Base-by-base conservation (phyloP, 2,888 invertebrate species). In the Pasiphila rectangulata region DNA sequence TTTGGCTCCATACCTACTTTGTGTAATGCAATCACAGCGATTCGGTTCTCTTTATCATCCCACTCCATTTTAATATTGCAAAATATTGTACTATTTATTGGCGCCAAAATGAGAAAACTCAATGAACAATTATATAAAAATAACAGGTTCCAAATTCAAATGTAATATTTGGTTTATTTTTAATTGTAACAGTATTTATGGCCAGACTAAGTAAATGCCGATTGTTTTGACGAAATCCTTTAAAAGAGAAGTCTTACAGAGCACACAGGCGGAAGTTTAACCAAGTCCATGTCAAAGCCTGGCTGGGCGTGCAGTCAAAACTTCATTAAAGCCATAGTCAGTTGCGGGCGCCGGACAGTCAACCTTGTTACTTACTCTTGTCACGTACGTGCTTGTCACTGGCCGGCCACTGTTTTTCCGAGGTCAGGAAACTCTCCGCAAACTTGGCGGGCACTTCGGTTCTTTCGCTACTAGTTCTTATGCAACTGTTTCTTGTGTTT, bases 301-400 rank as follows among this genome's bases (percentile, higher is more conserved):
- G 54, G 54, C 41, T 48, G 51, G 52, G 51, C 63, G 56, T 59
- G 70, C 56, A 71, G 64, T 72, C 73, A 66, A 67, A 74, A 75
- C 72, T 75, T 75, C 68, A 72, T 75, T 76, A 72, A 69, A 69
- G 62, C 61, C 64, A 67, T 71, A 67, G 70, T 71, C 75, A 75
- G 75, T 74, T 77, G 69, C 75, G 67, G 60, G 67, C 56, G 64
- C 57, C 60, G 57, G 57, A 46, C 49, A 55, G 54, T 54, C 40
- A 52, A 51, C 52, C 64, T 64, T 45, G 63, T 72, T 76, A 67
- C 50, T 47, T 42, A 81, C 57, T 62, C 78, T 45, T 47, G 72
- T 75, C 83, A 83, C 83, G 83, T 83, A 54, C 69, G 51, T 46
- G 50, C 59, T 61, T 68, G 74, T 73, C 78, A 70, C 74, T 72